Conservation (phyloP, 2,797 vertebrate species). For the Tokudaia tokunoshimensis region DNA sequence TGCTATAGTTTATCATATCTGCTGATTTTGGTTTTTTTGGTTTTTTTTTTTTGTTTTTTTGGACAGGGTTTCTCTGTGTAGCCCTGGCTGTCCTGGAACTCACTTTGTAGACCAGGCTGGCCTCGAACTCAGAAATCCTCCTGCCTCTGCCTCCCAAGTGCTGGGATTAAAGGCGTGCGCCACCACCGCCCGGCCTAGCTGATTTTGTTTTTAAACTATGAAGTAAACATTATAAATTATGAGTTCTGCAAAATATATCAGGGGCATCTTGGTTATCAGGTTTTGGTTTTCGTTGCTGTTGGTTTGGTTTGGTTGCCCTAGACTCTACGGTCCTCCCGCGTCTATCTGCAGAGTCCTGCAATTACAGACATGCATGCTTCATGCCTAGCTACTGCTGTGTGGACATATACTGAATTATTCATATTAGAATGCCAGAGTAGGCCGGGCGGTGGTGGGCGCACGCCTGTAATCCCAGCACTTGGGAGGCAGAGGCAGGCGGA, state of each 20-base stretch:
- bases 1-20: neutral
- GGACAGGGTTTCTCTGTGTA: too few species aligned
- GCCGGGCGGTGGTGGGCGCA: too few species aligned
- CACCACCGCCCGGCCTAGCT: too few species aligned
- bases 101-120: too few species aligned
- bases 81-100: too few species aligned
- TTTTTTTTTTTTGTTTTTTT: too few species aligned
- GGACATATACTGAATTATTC: slow-evolving; percentile 61
- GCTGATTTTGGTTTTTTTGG: slow-evolving; percentile 28
- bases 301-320: neutral
- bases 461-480: too few species aligned
- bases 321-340: neutral
- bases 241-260: neutral
- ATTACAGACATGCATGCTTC: neutral
- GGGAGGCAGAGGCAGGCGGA: too few species aligned
- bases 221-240: slow-evolving; percentile 9
- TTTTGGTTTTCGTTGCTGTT: neutral
- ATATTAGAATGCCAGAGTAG: slow-evolving; percentile 60
- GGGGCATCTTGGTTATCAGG: neutral
- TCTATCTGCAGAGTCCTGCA: neutral
- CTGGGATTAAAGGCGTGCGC: too few species aligned
- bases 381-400: slow-evolving; percentile 1
- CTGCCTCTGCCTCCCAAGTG: too few species aligned
- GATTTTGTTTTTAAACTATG: slow-evolving; percentile 12
- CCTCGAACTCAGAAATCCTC: too few species aligned